Evolutionary conservation across 2,113 vertebrate genomes (phyloP).

Genomic region (Cyphomyrus plagiostoma): DNA sequence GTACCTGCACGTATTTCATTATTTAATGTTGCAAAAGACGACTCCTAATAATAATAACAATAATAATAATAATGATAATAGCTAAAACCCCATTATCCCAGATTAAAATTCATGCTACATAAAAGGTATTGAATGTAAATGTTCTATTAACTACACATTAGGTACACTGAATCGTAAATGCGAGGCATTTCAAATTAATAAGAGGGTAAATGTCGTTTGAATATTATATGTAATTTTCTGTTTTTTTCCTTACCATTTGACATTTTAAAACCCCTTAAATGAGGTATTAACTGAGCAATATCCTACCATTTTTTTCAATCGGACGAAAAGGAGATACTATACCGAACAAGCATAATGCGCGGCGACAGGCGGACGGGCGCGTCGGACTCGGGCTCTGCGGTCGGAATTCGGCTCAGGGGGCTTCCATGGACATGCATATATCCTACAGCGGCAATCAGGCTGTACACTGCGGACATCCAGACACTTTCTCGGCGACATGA

Average conservation of each 20-base stretch:
- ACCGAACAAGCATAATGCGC: neutral
- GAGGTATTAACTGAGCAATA: neutral
- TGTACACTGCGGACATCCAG: neutral
- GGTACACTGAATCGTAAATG: neutral
- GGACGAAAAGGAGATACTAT: neutral
- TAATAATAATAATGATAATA: neutral
- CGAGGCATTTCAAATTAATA: neutral
- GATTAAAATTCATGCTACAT: neutral
- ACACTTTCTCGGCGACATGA: neutral
- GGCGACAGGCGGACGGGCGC: neutral
- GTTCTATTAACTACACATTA: neutral
- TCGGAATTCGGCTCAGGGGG: neutral
- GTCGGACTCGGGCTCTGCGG: neutral
- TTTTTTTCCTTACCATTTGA: neutral
- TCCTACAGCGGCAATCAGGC: neutral
- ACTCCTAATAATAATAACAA: neutral
- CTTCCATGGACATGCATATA: neutral
- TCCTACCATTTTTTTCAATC: neutral
- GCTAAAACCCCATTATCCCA: neutral
- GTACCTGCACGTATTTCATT: neutral
- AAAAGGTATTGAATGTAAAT: neutral
- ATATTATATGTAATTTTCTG: neutral
- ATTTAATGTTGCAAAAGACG: neutral
- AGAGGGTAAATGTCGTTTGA: neutral
- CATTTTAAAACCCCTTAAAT: neutral